These are phyloP conservation scores for Vanessa atalanta DNA, from an alignment of 1,140 invertebrate species.

Conservation along the genomic window DNA sequence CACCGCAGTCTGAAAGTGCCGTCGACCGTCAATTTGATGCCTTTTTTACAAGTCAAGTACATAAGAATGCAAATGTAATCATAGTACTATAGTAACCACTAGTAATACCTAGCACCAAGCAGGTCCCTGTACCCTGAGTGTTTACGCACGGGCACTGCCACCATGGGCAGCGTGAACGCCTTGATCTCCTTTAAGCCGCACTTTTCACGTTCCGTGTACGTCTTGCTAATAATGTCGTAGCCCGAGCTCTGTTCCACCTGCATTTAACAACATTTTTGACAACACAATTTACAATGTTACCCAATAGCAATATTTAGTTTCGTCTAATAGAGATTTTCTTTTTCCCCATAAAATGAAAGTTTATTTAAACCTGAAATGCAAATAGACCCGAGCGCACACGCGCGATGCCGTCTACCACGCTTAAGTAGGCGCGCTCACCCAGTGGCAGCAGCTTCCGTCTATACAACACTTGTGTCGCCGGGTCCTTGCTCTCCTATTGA, in stretches of 20 bases:
- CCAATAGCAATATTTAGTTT: neutral
- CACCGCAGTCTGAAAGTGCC: slow-evolving; percentile 53
- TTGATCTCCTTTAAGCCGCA: slow-evolving; percentile 81
- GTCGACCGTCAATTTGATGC: neutral
- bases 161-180: slow-evolving; percentile 79
- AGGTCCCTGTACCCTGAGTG: slow-evolving; percentile 82
- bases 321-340: no score
- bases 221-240: slow-evolving; percentile 82
- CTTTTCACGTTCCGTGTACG: slow-evolving; percentile 82
- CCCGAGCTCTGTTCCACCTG: slow-evolving; percentile 80
- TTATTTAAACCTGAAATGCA: slow-evolving; percentile 78
- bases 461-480: slow-evolving; percentile 78
- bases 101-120: slow-evolving; percentile 72
- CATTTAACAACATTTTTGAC: neutral
- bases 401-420: slow-evolving; percentile 77
- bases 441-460: slow-evolving; percentile 79
- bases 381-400: slow-evolving; percentile 79
- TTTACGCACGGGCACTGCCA: slow-evolving; percentile 78
- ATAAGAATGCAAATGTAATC: neutral
- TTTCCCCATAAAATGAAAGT: neutral
- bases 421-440: slow-evolving; percentile 77
- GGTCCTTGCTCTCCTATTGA: slow-evolving; percentile 80
- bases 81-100: neutral
- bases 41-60: neutral
- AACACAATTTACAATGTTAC: no score